phyloP scores from a whole-genome alignment of 23 tunicate genomes.

The Trididemnum clinides region DNA sequence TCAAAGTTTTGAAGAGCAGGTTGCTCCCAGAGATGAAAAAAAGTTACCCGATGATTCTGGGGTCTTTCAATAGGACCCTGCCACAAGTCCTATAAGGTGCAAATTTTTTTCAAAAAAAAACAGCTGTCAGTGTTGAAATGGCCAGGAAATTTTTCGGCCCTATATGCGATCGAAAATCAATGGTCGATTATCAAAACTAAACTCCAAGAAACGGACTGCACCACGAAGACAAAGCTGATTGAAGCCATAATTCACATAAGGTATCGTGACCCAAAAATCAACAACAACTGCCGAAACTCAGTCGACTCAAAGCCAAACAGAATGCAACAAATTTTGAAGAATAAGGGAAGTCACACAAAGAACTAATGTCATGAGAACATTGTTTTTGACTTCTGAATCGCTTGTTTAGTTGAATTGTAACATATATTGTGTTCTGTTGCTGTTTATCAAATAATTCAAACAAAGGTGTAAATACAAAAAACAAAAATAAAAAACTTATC shows the following conservation, averaged over 20 bases:
- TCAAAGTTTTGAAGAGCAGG: background rate
- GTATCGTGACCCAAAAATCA: background rate
- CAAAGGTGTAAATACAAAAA: no score
- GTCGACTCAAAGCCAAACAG: background rate
- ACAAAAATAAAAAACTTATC: no score
- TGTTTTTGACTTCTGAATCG: no score
- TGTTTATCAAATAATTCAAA: no score
- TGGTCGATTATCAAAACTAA: background rate
- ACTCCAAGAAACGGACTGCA: background rate
- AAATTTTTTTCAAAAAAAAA: background rate
- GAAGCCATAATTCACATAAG: background rate
- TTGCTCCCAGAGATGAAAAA: background rate
- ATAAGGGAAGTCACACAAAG: background rate
- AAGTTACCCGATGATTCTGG: background rate
- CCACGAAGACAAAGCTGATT: background rate
- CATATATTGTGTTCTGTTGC: no score
- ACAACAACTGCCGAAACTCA: background rate
- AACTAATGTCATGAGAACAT: no score
- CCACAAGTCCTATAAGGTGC: background rate
- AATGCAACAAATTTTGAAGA: background rate
- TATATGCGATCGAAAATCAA: background rate
- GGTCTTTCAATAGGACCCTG: background rate
- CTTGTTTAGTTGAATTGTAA: no score
- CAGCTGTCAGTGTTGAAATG: background rate
- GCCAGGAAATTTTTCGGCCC: background rate